Conservation (phyloP, 2,113 vertebrate species). For the Petrocephalus zakoni region DNA sequence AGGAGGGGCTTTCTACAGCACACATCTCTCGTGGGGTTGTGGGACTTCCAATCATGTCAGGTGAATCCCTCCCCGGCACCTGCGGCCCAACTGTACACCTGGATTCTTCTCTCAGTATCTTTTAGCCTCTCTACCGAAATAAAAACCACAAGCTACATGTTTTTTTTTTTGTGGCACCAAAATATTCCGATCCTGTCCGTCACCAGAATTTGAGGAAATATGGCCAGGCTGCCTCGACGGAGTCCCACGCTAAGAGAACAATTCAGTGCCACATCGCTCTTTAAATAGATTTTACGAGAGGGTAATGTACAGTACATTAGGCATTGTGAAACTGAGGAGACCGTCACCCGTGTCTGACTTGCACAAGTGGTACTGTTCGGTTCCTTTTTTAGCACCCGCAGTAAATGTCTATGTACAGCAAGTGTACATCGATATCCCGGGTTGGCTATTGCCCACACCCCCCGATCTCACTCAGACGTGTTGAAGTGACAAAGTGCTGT, state of each 20-base stretch:
- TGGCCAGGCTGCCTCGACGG: background rate
- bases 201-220: background rate
- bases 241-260: background rate
- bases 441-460: background rate
- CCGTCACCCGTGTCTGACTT: background rate
- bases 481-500: constrained; percentile 12
- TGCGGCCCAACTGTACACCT: background rate
- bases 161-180: background rate
- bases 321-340: background rate
- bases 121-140: background rate
- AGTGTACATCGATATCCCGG: background rate
- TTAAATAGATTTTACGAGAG: background rate
- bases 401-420: background rate
- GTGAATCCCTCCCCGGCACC: constrained; percentile 8
- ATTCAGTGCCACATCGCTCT: background rate
- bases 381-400: background rate
- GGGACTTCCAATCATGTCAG: background rate
- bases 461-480: background rate
- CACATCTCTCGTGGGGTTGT: background rate
- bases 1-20: background rate
- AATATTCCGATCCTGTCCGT: background rate
- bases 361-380: background rate
- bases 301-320: background rate
- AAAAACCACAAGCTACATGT: background rate
- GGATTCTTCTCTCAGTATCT: background rate